Conservation (phyloP, 2,797 vertebrate species). For the Gymnoscopelus microlampas region DNA sequence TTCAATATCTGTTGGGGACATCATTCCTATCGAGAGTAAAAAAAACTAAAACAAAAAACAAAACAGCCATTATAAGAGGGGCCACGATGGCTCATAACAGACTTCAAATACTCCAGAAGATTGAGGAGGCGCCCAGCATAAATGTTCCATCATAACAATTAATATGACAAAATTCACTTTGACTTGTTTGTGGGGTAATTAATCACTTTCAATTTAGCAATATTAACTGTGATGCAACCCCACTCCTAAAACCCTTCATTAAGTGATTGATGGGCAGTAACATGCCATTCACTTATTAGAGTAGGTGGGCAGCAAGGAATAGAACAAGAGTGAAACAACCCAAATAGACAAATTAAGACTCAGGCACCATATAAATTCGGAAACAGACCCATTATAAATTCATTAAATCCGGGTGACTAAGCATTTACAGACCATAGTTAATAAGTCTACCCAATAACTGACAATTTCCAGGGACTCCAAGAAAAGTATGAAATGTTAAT, state of each 20-base stretch:
- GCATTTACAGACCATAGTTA: not conserved
- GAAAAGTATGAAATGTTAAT: too few species aligned
- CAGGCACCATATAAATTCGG: not conserved
- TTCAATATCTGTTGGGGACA: conserved; percentile 41
- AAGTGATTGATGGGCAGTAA: not conserved
- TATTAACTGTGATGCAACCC: not conserved
- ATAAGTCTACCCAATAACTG: not conserved
- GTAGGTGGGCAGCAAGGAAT: not conserved
- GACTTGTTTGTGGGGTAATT: not conserved
- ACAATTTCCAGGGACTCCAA: not conserved
- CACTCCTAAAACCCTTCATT: not conserved
- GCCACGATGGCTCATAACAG: conserved; percentile 30
- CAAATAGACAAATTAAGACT: not conserved
- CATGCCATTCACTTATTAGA: not conserved
- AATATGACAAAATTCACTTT: conserved; percentile 21
- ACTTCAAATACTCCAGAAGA: conserved; percentile 1
- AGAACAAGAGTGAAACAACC: too few species aligned
- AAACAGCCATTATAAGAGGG: conserved; percentile 28
- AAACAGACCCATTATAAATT: not conserved
- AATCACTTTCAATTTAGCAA: conserved; percentile 13
- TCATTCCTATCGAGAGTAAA: conserved; percentile 41
- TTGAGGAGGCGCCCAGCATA: conserved; percentile 27
- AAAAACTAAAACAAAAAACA: conserved; percentile 23
- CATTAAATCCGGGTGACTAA: not conserved
- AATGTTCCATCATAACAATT: conserved; percentile 28